Base-by-base conservation (phyloP, 2,797 vertebrate species). In the Buceros bicornis region DNA sequence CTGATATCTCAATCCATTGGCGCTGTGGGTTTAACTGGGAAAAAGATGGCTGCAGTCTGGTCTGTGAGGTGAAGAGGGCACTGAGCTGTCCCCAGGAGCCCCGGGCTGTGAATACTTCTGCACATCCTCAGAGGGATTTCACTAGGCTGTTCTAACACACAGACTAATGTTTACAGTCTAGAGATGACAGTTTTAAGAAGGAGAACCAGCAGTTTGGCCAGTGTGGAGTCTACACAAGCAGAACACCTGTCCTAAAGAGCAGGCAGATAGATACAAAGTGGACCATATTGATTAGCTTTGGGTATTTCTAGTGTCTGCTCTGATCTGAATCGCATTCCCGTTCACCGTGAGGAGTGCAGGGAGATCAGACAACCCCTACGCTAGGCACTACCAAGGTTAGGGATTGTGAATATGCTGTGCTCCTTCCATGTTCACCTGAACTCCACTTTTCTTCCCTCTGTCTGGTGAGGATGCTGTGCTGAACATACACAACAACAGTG, bases 171-270 rank as follows among this genome's bases (percentile, higher is more conserved):
- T 76, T 42, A 42, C 29, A 51, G 24, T 4, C 11, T 8, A 4
- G 13, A 3, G 0, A 2, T 25, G 16, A 14, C 14, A 64, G 10
- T 1, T 64, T 14, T n/a, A 24, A 31, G 31, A 43, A 69, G 20
- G 12, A 0, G 17, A 71, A 72, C 22, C 40, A 81, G 45, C 9
- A 20, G 0, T 71, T 60, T 8, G 3, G 20, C 16, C 12, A 5
- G 20, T 2, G 0, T 11, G 16, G 26, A 51, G 6, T 33, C 40
- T 31, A 8, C 5, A 65, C 13, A 62, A 71, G 26, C 54, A 60
- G 35, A 64, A 67, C 9, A 42, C 10, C 4, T 28, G 13, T 12
- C 31, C 42, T 45, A 54, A 10, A 73, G 14, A 61, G 54, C 0
- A 48, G 8, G 12, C 14, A 62, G 43, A 22, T 3, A 37, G 12